Conservation (phyloP, 2,888 invertebrate genomes). For the Aphelenchoides bicaudatus region DNA sequence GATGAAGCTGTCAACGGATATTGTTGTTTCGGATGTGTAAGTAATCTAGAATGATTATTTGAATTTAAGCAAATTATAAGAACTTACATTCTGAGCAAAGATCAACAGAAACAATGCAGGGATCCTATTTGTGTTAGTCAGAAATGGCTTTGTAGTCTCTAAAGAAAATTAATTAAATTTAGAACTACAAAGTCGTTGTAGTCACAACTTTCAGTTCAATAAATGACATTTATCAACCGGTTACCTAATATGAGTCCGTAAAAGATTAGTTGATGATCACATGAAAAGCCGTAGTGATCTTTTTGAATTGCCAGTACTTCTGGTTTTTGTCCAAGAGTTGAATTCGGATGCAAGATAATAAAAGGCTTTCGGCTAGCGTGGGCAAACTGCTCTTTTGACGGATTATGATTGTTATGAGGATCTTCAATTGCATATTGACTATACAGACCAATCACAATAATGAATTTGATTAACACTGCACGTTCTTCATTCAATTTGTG, state of each 20-base stretch:
- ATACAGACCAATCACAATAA: constrained; percentile 85
- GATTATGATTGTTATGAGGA: constrained; percentile 28
- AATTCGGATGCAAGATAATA: constrained; percentile 52
- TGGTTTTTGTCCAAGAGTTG: constrained; percentile 43
- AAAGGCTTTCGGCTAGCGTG: constrained; percentile 52
- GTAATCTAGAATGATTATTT: background rate
- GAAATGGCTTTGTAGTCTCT: constrained; percentile 52
- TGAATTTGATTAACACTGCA: constrained; percentile 60
- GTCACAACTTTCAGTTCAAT: constrained; percentile 1
- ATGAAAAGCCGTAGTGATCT: constrained; percentile 29
- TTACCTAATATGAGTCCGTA: constrained; percentile 42
- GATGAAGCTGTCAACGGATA: background rate
- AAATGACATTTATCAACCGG: background rate
- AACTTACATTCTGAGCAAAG: constrained; percentile 34
- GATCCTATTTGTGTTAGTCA: constrained; percentile 35
- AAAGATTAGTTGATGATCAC: constrained; percentile 42
- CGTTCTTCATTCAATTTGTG: constrained; percentile 33
- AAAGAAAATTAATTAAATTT: constrained; percentile 30
- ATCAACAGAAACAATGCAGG: constrained; percentile 36
- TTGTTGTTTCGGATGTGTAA: background rate
- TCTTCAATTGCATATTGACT: constrained; percentile 80
- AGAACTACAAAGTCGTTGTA: constrained; percentile 12
- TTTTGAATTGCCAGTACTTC: constrained; percentile 27
- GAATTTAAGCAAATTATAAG: constrained; percentile 8
- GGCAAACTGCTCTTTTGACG: constrained; percentile 53